phyloP scores from a whole-genome alignment of 1,140 invertebrate species.

The Chionoecetes opilio region DNA sequence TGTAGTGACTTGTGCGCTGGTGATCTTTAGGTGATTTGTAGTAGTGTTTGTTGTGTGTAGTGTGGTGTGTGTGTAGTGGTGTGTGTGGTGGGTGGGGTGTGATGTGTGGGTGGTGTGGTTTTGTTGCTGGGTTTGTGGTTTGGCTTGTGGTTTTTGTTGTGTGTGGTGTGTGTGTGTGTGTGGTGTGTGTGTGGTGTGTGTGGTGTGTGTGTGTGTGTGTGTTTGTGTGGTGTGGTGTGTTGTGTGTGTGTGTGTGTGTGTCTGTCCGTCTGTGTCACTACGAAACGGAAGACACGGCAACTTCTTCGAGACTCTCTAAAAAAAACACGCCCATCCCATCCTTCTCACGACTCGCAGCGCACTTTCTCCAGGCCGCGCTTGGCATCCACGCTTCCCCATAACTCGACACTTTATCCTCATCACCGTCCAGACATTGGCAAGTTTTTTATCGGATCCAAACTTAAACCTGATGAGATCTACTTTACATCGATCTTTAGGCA shows the following conservation, averaged over 20 bases:
- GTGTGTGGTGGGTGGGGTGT: too few species aligned
- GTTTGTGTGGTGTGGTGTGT: too few species aligned
- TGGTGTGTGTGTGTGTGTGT: neutral
- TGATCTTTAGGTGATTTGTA: too few species aligned
- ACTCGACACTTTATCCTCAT: neutral
- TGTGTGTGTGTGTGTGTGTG: neutral
- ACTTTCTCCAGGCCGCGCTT: neutral
- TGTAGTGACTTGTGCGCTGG: too few species aligned
- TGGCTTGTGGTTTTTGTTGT: too few species aligned
- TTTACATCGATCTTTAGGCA: conserved; percentile 20
- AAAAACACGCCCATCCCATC: neutral
- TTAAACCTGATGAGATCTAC: neutral
- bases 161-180: neutral
- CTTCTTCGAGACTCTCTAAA: neutral
- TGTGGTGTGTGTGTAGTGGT: too few species aligned
- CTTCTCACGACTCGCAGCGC: neutral
- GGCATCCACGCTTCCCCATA: neutral
- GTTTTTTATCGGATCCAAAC: neutral
- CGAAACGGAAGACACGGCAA: neutral
- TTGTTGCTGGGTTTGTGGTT: too few species aligned
- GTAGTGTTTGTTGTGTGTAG: too few species aligned
- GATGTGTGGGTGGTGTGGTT: too few species aligned
- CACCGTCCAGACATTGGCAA: neutral
- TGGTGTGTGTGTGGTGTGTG: too few species aligned
- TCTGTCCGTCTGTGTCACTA: neutral